Evolutionary conservation across 2,888 invertebrate genomes (phyloP).

Genomic region (Sminthurides aquaticus): DNA sequence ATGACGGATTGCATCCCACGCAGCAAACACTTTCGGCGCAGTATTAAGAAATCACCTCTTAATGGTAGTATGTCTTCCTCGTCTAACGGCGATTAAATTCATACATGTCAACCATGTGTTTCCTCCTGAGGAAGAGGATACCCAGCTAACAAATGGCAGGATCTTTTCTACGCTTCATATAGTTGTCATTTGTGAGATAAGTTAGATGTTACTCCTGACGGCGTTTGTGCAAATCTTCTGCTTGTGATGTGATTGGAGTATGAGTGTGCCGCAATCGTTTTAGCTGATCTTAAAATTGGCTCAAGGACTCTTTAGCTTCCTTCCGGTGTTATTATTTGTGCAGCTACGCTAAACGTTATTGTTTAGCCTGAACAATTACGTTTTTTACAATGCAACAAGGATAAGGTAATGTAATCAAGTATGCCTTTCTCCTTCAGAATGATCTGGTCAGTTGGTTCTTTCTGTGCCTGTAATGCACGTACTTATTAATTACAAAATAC

Average conservation of each 20-base stretch:
- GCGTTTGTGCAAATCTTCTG: neutral
- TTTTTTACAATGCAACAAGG: no score
- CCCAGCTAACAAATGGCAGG: no score
- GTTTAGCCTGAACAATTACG: no score
- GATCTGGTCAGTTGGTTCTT: neutral
- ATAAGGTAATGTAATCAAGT: no score
- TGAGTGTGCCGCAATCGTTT: neutral
- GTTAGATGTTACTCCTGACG: neutral
- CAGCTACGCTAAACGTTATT: no score
- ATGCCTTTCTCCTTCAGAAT: no score
- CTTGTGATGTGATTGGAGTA: neutral
- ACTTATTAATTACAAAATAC: neutral
- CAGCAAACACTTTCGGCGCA: conserved; percentile 15
- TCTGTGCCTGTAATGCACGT: neutral
- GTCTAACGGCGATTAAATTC: conserved; percentile 9
- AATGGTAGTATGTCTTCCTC: conserved; percentile 19
- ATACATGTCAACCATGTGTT: no score
- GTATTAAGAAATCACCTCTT: conserved; percentile 3
- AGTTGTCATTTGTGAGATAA: no score
- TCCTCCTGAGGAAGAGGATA: no score
- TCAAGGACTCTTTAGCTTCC: no score
- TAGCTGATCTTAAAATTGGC: neutral
- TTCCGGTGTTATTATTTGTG: no score
- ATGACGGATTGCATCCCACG: conserved; percentile 19
- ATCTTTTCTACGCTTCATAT: no score